Evolutionary conservation across 2,797 vertebrate species (phyloP).

Genomic region (Myotis vivesi): DNA sequence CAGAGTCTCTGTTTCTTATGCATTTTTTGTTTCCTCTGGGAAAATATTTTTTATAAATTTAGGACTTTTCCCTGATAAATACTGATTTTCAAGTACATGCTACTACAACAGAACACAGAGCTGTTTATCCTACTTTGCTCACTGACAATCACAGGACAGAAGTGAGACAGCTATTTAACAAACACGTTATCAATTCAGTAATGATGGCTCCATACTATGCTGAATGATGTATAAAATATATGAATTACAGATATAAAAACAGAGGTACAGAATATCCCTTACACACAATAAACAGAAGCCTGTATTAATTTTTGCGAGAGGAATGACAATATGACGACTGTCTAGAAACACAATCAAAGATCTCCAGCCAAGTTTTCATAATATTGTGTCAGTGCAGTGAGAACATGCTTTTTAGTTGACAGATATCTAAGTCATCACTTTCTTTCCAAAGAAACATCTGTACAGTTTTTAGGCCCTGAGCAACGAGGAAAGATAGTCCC

Average conservation of each 20-base stretch:
- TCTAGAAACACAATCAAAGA: neutral
- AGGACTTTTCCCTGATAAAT: constrained; percentile 39
- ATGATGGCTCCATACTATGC: neutral
- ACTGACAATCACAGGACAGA: neutral
- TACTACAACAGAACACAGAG: neutral
- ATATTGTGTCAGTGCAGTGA: neutral
- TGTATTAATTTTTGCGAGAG: constrained; percentile 18
- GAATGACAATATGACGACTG: neutral
- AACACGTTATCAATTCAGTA: neutral
- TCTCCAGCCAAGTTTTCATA: constrained; percentile 51
- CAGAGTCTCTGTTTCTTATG: constrained; percentile 47
- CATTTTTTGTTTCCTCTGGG: constrained; percentile 44
- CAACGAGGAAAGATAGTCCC: neutral
- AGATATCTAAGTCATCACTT: constrained; percentile 24
- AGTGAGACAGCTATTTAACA: neutral
- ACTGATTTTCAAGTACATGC: neutral
- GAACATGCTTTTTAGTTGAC: constrained; percentile 45
- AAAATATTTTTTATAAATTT: constrained; percentile 17
- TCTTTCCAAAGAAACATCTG: neutral
- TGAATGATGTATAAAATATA: neutral
- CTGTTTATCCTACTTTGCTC: neutral
- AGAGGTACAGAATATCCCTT: neutral
- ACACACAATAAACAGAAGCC: neutral
- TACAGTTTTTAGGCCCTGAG: neutral
- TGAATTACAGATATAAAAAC: neutral